Base-by-base conservation (phyloP, 2,113 vertebrate genomes). In the Cyprinodon brontotheroides region DNA sequence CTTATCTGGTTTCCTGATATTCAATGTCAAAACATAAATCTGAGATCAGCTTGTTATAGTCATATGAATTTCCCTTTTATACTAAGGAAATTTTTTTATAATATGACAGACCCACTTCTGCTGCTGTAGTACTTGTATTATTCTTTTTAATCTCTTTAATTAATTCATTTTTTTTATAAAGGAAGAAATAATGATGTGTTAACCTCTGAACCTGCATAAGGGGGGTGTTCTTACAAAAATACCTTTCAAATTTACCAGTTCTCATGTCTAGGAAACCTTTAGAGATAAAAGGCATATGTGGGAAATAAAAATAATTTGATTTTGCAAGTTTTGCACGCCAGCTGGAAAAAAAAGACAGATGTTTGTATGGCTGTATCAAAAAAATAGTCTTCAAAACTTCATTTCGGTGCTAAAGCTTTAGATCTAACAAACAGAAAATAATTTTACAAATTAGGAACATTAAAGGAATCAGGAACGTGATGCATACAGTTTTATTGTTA, bases 1-100 rank as follows among this genome's bases (percentile, higher is more conserved):
- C 69, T 83, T 77, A 74, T 79, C 71, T 65, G 59, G 65, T 66
- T 38, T 67, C 50, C 65, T 73, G 66, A 75, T 74, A 62, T 78
- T 50, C 38, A 75, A 62, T 82, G 66, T 81, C 70, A 61, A 71
- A 61, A 39, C 12, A 15, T 4, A 41, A 60, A 53, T 59, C 3
- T 40, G 40, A 82, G 69, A 65, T 29, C 29, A 29, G 29, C 29
- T 29, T 29, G 29, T 29, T 29, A 29, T 29, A 29, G 29, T 29
- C 38, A 79, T 53, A 17, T 17, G 48, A 20, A 59, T 15, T 62
- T 22, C 36, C 22, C 38, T 39, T 50, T 11, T 63, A 29, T 12
- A 40, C 12, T n/a, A 22, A 14, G 22, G 41, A 53, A n/a, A 3
- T n/a, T n/a, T 17, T 39, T 72, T 50, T 14, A n/a, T 45, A 11